Evolutionary conservation across 1,140 invertebrate species (phyloP).

Genomic region (Atta colombica): DNA sequence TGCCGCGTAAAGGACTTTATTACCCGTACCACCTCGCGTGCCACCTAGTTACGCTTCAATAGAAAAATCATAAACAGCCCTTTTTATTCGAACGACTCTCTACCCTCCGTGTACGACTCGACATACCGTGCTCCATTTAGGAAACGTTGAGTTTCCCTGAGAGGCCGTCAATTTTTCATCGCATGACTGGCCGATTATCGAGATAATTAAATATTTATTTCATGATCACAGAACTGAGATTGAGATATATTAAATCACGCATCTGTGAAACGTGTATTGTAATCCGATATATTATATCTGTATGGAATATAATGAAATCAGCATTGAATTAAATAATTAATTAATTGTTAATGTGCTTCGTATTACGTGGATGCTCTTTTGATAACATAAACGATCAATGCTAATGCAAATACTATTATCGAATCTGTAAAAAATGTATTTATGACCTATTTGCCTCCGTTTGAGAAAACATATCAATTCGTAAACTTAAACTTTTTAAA

Average conservation of each 20-base stretch:
- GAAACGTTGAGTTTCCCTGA: neutral
- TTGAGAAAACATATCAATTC: neutral
- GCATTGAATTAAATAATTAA: neutral
- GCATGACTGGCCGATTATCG: neutral
- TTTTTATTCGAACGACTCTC: slow-evolving; percentile 65
- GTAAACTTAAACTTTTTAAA: neutral
- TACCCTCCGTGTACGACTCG: neutral
- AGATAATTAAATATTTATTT: slow-evolving; percentile 18
- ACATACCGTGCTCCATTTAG: slow-evolving; percentile 10
- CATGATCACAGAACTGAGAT: neutral
- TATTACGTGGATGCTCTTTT: neutral
- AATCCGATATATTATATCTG: neutral
- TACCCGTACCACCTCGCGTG: slow-evolving; percentile 80
- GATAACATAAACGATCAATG: neutral
- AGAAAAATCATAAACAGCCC: slow-evolving; percentile 83
- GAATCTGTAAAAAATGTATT: neutral
- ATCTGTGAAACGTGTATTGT: neutral
- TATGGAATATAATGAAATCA: neutral
- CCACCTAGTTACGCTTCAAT: slow-evolving; percentile 84
- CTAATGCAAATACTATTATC: neutral
- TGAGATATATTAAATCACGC: slow-evolving; percentile 1
- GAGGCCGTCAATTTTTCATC: neutral
- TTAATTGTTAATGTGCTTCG: neutral
- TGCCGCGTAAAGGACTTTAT: slow-evolving; percentile 85
- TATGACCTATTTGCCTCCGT: neutral